A percentile compares a stretch with the other conserved stretches of the same genome.
Evolutionary conservation across 2,113 vertebrate species (phyloP).

Genomic region (Oceanites oceanicus): DNA sequence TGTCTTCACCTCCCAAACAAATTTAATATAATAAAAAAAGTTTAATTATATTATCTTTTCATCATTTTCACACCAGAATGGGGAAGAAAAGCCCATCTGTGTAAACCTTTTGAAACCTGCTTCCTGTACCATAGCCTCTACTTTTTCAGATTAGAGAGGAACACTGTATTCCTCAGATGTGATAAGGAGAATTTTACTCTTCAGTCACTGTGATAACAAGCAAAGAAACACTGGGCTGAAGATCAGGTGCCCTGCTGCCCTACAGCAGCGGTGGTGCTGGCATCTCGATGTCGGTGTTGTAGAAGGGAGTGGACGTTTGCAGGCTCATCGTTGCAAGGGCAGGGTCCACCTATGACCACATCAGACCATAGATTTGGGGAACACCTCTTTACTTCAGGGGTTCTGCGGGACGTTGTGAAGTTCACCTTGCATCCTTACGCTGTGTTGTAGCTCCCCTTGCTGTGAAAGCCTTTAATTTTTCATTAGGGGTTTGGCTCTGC

Average conservation of each 20-base stretch:
- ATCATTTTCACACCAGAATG: not conserved
- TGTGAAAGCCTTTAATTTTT: not conserved
- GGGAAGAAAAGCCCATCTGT: too few species aligned
- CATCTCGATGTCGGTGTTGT: not conserved
- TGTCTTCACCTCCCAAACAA: not conserved
- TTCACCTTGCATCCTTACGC: not conserved
- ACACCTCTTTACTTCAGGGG: not conserved
- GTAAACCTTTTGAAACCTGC: not conserved
- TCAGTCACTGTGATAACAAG: not conserved
- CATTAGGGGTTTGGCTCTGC: not conserved
- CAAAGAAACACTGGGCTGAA: not conserved
- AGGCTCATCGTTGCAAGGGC: fast-evolving
- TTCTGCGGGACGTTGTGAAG: not conserved
- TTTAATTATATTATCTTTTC: not conserved
- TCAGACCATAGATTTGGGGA: not conserved
- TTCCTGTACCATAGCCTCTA: not conserved
- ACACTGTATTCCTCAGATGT: not conserved
- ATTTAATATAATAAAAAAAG: not conserved
- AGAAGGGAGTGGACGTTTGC: fast-evolving
- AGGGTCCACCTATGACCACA: not conserved
- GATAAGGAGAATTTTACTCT: fast-evolving
- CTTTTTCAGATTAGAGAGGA: not conserved
- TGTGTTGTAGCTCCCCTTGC: not conserved
- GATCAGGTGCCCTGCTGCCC: not conserved
- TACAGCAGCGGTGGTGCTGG: not conserved